These are phyloP conservation scores for Thalpophila matura DNA, from an alignment of 2,888 invertebrate species.

Conservation along the genomic window DNA sequence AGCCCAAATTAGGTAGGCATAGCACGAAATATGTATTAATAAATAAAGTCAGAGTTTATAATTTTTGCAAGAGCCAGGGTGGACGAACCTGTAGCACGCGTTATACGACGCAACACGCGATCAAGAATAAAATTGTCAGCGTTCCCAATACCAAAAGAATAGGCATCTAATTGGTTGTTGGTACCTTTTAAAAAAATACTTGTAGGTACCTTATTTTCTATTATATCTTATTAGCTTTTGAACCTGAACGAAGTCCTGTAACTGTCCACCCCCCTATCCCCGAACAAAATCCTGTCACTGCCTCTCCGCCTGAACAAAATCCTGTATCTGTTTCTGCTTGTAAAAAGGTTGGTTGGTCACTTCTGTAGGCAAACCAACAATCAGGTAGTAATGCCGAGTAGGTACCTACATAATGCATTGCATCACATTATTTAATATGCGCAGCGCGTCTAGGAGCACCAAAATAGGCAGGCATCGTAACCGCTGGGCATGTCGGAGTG, in stretches of 20 bases:
- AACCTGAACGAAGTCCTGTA: too few relatives aligned
- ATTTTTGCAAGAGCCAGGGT: constrained; percentile 11
- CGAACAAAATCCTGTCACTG: too few relatives aligned
- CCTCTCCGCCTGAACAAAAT: too few relatives aligned
- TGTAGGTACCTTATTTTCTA: too few relatives aligned
- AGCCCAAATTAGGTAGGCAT: constrained; percentile 6
- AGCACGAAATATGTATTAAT: neutral
- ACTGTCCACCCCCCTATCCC: too few relatives aligned
- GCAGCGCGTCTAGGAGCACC: neutral
- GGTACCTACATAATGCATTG: neutral
- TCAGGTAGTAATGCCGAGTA: neutral
- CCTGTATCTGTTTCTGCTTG: neutral
- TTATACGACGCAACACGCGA: constrained; percentile 25
- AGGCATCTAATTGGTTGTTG: neutral
- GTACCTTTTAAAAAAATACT: too few relatives aligned
- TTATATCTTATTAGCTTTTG: too few relatives aligned
- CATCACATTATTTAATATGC: constrained; percentile 20
- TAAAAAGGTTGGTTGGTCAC: neutral
- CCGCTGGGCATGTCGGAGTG: constrained; percentile 9
- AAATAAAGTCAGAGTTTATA: constrained; percentile 5
- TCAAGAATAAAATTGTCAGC: constrained; percentile 12
- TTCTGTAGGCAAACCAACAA: neutral
- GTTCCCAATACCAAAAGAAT: neutral
- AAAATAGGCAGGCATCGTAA: constrained; percentile 17
- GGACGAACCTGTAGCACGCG: constrained; percentile 17